Evolutionary conservation across 2,113 vertebrate species (phyloP).

Genomic region (Steatornis caripensis): DNA sequence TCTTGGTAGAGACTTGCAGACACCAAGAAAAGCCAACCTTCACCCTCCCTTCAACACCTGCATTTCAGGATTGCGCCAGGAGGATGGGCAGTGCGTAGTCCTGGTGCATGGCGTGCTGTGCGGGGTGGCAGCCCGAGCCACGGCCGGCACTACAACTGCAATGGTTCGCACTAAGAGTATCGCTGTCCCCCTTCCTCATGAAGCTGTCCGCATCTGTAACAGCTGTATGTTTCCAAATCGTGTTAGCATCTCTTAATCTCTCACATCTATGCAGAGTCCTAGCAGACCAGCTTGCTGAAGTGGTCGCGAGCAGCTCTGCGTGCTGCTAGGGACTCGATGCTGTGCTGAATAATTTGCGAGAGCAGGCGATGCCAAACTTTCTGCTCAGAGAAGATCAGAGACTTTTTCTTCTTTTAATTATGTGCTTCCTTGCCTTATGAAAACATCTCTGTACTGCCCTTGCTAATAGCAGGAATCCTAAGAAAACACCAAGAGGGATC

Average conservation of each 20-base stretch:
- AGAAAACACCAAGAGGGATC: background rate
- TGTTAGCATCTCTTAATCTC: background rate
- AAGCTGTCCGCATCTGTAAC: background rate
- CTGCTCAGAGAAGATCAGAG: background rate
- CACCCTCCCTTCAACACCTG: background rate
- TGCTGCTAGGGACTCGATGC: background rate
- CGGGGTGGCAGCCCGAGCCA: background rate
- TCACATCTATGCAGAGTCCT: background rate
- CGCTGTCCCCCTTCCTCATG: background rate
- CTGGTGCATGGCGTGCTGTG: rapidly evolving
- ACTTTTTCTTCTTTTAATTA: background rate
- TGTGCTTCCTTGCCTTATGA: background rate
- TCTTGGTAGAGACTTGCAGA: background rate
- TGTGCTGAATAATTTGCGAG: background rate
- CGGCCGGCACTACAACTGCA: background rate
- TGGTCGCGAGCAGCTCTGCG: background rate
- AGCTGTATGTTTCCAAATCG: background rate
- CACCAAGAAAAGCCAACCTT: background rate
- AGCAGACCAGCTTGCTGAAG: background rate
- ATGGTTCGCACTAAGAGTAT: background rate
- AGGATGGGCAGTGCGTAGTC: rapidly evolving
- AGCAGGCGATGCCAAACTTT: background rate
- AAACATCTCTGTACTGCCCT: background rate
- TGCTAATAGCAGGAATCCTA: background rate
- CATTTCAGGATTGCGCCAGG: background rate